These are phyloP conservation scores for Gymnothorax reevesii DNA, from an alignment of 2,797 vertebrate genomes.

Conservation along the genomic window DNA sequence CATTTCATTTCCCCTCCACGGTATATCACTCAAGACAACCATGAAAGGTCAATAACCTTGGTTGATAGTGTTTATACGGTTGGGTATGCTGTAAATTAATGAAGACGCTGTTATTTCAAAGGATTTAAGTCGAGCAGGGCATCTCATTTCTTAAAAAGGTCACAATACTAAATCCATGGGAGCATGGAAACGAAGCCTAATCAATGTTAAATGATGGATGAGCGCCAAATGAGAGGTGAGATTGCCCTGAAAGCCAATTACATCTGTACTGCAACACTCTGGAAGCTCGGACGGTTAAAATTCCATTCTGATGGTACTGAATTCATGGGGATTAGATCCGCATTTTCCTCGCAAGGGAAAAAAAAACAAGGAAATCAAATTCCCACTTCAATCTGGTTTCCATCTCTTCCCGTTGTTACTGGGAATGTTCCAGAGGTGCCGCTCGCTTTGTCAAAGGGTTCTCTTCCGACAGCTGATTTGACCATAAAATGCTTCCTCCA, in stretches of 20 bases:
- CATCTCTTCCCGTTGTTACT: background rate
- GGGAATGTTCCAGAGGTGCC: background rate
- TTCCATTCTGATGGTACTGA: background rate
- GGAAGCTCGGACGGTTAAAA: background rate
- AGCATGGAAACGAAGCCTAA: constrained; percentile 55
- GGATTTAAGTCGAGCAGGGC: constrained; percentile 62
- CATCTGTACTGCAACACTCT: background rate
- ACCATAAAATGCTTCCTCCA: background rate
- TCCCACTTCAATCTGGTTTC: constrained; percentile 2
- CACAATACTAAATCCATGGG: constrained; percentile 64
- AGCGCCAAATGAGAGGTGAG: constrained; percentile 18
- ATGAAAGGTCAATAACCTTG: constrained; percentile 78
- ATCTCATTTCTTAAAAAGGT: constrained; percentile 73
- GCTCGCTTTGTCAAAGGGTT: background rate
- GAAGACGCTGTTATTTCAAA: constrained; percentile 65
- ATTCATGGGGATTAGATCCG: background rate
- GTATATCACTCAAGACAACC: constrained; percentile 72
- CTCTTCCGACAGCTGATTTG: background rate
- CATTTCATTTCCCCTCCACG: constrained; percentile 50
- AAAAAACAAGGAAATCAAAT: constrained; percentile 1
- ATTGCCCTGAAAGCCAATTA: constrained; percentile 34
- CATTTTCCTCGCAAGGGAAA: background rate
- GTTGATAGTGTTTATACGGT: constrained; percentile 71
- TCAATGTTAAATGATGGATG: constrained; percentile 49
- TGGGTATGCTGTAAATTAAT: constrained; percentile 73